phyloP scores from a whole-genome alignment of 2,888 invertebrate species.

The Calliopum simillimum region DNA sequence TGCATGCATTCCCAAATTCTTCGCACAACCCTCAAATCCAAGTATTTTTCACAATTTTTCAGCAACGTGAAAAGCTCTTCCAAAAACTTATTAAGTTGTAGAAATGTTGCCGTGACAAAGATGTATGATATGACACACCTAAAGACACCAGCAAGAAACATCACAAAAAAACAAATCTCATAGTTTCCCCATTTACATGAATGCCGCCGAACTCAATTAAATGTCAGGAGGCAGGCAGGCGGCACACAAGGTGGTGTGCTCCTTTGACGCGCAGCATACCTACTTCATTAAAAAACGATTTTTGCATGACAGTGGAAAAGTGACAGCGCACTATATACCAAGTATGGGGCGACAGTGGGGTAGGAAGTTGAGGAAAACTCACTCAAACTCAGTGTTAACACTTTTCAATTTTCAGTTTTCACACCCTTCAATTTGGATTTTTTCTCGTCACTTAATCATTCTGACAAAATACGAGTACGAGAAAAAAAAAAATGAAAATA shows the following conservation, averaged over 20 bases:
- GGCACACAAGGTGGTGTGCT: background rate
- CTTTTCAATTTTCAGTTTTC: constrained; percentile 35
- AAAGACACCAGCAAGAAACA: constrained; percentile 22
- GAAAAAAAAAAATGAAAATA: background rate
- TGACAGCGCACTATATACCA: background rate
- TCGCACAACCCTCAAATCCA: background rate
- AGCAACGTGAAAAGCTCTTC: constrained; percentile 8
- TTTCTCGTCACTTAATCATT: constrained; percentile 27
- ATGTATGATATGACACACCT: constrained; percentile 52
- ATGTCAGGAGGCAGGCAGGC: no score
- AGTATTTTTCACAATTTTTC: constrained; percentile 25
- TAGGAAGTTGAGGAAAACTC: no score
- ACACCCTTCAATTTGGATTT: constrained; percentile 40
- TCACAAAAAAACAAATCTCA: background rate
- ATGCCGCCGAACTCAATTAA: no score
- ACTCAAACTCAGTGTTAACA: background rate
- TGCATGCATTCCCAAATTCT: no score
- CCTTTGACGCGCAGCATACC: constrained; percentile 4
- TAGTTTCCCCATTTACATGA: no score
- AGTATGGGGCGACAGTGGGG: no score
- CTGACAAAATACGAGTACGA: no score
- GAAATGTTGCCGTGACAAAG: constrained; percentile 61
- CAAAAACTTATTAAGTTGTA: constrained; percentile 56
- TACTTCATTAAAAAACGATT: constrained; percentile 32
- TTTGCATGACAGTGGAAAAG: constrained; percentile 18